These are phyloP conservation scores for Drosophila mettleri DNA, from an alignment of 2,888 invertebrate species.

Conservation along the genomic window DNA sequence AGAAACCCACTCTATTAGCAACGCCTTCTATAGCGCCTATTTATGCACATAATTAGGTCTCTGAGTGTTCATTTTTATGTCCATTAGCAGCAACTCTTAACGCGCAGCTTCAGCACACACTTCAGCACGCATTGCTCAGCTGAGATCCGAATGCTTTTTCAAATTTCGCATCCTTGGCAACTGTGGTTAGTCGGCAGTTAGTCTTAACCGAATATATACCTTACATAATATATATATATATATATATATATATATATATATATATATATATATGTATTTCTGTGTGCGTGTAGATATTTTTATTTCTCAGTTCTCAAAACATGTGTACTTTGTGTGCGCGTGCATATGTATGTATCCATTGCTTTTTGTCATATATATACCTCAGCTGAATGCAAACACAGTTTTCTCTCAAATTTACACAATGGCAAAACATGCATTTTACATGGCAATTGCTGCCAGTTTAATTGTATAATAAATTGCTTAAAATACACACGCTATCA, in stretches of 20 bases:
- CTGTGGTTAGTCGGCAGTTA: too few relatives aligned
- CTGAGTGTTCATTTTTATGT: not conserved
- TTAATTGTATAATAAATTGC: constrained; percentile 24
- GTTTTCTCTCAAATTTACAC: constrained; percentile 3
- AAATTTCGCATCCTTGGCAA: not conserved
- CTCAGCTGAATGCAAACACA: not conserved
- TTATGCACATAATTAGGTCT: constrained; percentile 44
- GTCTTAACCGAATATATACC: too few relatives aligned
- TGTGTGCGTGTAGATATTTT: not conserved
- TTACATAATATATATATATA: too few relatives aligned
- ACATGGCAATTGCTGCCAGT: constrained; percentile 5
- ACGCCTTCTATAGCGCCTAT: constrained; percentile 22
- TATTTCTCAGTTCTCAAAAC: not conserved
- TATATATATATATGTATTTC: not conserved
- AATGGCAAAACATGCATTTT: constrained; percentile 16
- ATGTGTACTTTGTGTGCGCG: not conserved
- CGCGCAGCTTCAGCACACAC: not conserved
- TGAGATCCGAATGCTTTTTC: not conserved
- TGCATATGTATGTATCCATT: not conserved
- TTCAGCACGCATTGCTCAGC: not conserved
- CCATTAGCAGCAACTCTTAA: constrained; percentile 15
- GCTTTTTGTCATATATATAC: not conserved
- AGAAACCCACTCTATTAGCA: constrained; percentile 46
- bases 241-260: not conserved
- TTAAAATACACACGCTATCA: not conserved